phyloP scores from a whole-genome alignment of 2,888 invertebrate genomes.

The Magallana nippona region DNA sequence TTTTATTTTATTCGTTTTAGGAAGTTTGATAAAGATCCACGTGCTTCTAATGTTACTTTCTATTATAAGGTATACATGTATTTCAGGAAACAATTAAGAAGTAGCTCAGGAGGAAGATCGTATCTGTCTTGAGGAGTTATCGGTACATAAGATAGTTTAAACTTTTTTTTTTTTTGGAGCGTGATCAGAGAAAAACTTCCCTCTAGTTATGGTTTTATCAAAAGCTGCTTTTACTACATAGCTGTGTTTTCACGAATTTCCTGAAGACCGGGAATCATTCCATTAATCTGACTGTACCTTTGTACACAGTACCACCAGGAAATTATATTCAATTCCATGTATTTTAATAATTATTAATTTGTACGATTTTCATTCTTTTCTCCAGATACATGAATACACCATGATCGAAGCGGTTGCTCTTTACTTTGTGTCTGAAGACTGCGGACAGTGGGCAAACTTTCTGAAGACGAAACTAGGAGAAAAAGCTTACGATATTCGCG shows the following conservation, averaged over 20 bases:
- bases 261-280: slow-evolving; percentile 16
- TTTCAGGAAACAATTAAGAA: too few relatives aligned
- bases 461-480: slow-evolving; percentile 41
- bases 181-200: slow-evolving; percentile 5
- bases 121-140: too few relatives aligned
- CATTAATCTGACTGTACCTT: background rate
- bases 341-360: background rate
- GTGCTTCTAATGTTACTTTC: too few relatives aligned
- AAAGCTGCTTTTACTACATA: background rate
- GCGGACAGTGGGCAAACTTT: slow-evolving; percentile 38
- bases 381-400: slow-evolving; percentile 8
- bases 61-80: too few relatives aligned
- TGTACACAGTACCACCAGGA: slow-evolving; percentile 7
- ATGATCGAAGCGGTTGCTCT: slow-evolving; percentile 35
- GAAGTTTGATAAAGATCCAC: too few relatives aligned
- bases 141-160: too few relatives aligned
- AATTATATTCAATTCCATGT: background rate
- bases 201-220: slow-evolving; percentile 2
- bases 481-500: slow-evolving; percentile 30
- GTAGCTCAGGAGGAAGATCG: too few relatives aligned
- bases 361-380: background rate
- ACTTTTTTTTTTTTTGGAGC: too few relatives aligned
- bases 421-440: slow-evolving; percentile 38
- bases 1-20: too few relatives aligned
- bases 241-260: background rate